Conservation (phyloP, 2,113 vertebrate species). For the Martes martes region DNA sequence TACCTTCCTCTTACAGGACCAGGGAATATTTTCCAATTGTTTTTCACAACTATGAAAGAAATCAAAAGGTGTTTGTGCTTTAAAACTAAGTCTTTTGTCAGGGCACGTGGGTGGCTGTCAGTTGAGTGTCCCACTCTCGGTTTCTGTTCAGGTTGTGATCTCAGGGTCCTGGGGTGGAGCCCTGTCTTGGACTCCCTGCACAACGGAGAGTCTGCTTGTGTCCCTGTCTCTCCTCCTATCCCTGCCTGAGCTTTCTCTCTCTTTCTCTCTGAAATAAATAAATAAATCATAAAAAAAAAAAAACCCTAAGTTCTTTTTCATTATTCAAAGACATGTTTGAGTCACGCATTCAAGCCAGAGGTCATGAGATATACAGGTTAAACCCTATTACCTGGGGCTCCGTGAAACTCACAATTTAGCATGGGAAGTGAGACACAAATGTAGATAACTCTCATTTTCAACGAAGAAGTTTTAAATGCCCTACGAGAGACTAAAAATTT, state of each 20-base stretch:
- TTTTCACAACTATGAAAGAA: background rate
- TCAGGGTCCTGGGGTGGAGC: background rate
- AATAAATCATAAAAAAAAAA: background rate
- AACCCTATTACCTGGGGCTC: background rate
- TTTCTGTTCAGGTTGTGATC: background rate
- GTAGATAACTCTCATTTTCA: background rate
- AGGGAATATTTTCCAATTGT: background rate
- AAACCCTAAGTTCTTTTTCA: background rate
- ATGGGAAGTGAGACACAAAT: background rate
- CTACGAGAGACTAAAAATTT: background rate
- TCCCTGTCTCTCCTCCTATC: background rate
- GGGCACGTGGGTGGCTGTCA: background rate
- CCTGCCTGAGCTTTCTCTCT: too few species aligned
- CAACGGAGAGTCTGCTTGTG: background rate
- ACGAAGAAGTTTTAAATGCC: background rate
- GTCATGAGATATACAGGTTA: background rate
- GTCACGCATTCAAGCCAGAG: background rate
- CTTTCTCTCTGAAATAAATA: background rate
- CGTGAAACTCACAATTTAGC: background rate
- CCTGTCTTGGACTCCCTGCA: background rate
- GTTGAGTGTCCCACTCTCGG: background rate
- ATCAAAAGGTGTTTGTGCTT: background rate
- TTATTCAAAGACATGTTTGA: background rate
- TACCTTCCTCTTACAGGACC: background rate
- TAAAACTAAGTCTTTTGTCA: background rate